Evolutionary conservation across 2,113 vertebrate species (phyloP), one percentile per base, ranked within the genome.

Genomic region (Mus pahari): DNA sequence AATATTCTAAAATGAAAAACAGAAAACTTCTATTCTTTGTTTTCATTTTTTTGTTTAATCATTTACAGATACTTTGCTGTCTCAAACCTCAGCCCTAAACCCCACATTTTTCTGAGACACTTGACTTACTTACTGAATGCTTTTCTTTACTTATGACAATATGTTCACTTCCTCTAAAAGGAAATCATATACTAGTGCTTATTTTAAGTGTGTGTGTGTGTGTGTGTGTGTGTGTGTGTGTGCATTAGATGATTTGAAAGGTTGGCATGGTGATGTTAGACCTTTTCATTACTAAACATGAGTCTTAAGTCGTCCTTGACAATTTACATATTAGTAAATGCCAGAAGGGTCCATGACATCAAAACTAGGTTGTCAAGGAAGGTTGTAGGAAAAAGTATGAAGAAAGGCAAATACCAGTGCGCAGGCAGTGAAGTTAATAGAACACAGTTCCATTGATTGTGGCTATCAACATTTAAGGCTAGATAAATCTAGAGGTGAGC

Each of bases 141-240:
- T 86, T 42, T 86, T 39, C n/a, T 93, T 94, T 81, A 71, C 16
- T 86, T 7, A 94, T 0, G n/a, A 73, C 0, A 6, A 83, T 92
- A 68, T 4, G 82, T 36, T 83, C 28, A 6, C 28, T 86, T 89
- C 33, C 14, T 79, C 17, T 5, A 33, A 71, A 62, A 2, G 11
- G 39, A 93, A 83, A 83, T 64, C 3, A 53, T 77, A 92, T 96
- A 83, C 64, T 42, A 75, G 55, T 82, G 19, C 86, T 90, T 86
- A 12, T 82, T 92, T 91, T 53, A 39, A 58, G 75, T 94, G 83
- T 90, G 26, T 45, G 26, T 77, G 26, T 48, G 45, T 78, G 26
- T 62, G 60, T 64, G 26, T 64, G 26, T 28, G 26, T 28, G 26
- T 28, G 26, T 64, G 8, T 10, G 22, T 62, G 60, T 24, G 22